Percentiles rank a stretch among this genome's conserved stretches.
Evolutionary conservation across 1,140 invertebrate species (phyloP).

Genomic region (Scaptodrosophila lebanonensis): DNA sequence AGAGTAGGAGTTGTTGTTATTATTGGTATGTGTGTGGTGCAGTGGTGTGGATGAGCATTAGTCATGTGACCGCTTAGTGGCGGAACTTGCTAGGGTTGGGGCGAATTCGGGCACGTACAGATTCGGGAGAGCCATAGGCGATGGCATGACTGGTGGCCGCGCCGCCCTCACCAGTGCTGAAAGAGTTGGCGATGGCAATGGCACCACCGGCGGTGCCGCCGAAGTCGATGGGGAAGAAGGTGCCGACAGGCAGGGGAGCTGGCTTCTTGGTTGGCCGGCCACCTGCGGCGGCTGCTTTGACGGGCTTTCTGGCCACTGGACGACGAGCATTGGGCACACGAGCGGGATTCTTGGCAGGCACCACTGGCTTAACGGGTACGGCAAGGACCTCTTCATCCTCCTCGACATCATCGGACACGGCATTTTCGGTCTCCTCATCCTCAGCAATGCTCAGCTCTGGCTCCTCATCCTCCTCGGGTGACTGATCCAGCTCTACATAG

Average conservation of each 20-base stretch:
- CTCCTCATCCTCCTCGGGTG: conserved; percentile 75
- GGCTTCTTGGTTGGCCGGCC: conserved; percentile 49
- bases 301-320: conserved; percentile 50
- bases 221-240: conserved; percentile 82
- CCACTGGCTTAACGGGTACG: conserved; percentile 47
- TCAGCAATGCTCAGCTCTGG: conserved; percentile 59
- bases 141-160: conserved; percentile 84
- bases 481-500: conserved; percentile 68
- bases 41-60: conserved; percentile 23
- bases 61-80: conserved; percentile 45
- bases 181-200: conserved; percentile 84
- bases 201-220: conserved; percentile 78
- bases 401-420: conserved; percentile 51
- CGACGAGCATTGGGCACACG: conserved; percentile 62
- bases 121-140: conserved; percentile 80
- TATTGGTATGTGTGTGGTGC: no score
- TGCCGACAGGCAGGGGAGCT: conserved; percentile 75
- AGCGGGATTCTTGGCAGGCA: conserved; percentile 33
- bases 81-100: conserved; percentile 65
- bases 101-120: conserved; percentile 52
- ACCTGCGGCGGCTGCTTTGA: conserved; percentile 30
- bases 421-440: conserved; percentile 54
- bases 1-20: no score
- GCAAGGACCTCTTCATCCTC: conserved; percentile 45
- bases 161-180: conserved; percentile 82